Evolutionary conservation across 2,888 invertebrate species (phyloP).

Genomic region (Synanthedon tipuliformis): DNA sequence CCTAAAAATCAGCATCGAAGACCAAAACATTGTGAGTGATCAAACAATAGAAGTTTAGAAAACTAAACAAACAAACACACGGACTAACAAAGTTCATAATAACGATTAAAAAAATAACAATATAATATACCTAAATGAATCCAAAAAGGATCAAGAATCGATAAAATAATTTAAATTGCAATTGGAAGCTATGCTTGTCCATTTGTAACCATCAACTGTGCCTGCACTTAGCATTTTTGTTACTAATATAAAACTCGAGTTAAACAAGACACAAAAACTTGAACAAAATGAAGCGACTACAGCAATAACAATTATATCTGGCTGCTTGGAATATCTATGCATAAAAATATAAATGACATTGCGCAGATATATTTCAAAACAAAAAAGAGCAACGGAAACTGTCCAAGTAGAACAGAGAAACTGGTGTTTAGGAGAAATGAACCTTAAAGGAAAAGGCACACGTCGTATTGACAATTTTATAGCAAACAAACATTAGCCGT

Average conservation of each 20-base stretch:
- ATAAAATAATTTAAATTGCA: constrained; percentile 43
- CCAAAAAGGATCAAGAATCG: constrained; percentile 17
- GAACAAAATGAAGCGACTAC: neutral
- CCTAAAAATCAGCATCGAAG: no score
- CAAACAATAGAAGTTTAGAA: no score
- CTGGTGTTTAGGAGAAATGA: no score
- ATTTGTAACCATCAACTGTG: constrained; percentile 16
- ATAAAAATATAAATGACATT: neutral
- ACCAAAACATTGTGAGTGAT: no score
- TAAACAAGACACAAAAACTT: neutral
- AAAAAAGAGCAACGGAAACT: constrained; percentile 10
- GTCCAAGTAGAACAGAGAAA: constrained; percentile 6
- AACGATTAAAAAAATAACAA: neutral
- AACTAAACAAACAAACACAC: no score
- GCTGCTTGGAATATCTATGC: neutral
- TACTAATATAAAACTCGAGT: constrained; percentile 7
- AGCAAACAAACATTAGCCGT: constrained; percentile 3
- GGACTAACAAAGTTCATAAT: no score
- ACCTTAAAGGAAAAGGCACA: no score
- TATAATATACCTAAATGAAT: constrained; percentile 11
- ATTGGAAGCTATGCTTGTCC: constrained; percentile 44
- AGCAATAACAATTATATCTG: neutral
- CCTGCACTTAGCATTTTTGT: constrained; percentile 12
- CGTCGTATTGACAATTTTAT: no score
- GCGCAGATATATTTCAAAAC: constrained; percentile 3